Percentiles rank a stretch among this genome's conserved stretches.
Conservation (phyloP, 2,113 vertebrate species). For the Origma solitaria region DNA sequence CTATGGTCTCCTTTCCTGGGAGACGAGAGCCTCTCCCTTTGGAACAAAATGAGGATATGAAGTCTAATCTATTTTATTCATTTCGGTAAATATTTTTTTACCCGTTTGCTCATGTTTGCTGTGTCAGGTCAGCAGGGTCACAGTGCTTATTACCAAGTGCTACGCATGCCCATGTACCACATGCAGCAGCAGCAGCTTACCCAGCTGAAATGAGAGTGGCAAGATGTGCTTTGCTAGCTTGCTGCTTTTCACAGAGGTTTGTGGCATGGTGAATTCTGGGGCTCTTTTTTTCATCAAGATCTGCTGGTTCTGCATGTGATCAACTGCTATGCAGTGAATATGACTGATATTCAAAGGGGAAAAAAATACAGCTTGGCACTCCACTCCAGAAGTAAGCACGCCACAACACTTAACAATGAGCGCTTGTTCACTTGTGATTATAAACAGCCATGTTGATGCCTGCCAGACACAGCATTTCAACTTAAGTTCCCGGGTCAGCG, state of each 20-base stretch:
- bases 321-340: neutral
- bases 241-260: neutral
- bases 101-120: neutral
- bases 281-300: neutral
- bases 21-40: neutral
- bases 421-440: neutral
- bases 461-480: neutral
- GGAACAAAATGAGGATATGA: neutral
- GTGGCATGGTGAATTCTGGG: neutral
- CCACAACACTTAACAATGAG: neutral
- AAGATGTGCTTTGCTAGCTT: accelerated
- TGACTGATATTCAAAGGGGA: neutral
- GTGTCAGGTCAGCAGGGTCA: neutral
- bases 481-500: neutral
- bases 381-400: neutral
- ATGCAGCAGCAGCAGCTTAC: neutral
- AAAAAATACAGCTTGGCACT: neutral
- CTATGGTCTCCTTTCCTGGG: neutral
- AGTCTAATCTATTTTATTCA: neutral
- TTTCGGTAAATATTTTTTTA: neutral
- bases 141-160: neutral
- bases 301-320: neutral
- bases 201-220: neutral
- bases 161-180: accelerated
- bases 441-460: neutral